Percentiles rank a stretch among this genome's conserved stretches.
phyloP scores from a whole-genome alignment of 2,888 invertebrate genomes.

The Formica aserva region DNA sequence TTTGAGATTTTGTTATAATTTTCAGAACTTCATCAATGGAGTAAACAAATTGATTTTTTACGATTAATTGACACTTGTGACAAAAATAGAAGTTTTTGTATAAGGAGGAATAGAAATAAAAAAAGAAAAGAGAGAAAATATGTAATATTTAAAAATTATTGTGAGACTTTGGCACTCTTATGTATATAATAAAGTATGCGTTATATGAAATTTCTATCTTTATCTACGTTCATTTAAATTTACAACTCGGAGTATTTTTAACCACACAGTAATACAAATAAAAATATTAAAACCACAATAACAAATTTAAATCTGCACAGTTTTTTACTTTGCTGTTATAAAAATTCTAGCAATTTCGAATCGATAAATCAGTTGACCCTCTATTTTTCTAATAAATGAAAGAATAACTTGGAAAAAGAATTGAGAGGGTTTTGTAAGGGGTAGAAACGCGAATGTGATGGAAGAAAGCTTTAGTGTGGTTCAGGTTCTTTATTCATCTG shows the following conservation, averaged over 20 bases:
- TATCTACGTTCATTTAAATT: not conserved
- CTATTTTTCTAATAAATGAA: conserved; percentile 50
- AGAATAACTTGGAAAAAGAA: conserved; percentile 37
- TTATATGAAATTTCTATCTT: not conserved
- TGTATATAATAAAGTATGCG: not conserved
- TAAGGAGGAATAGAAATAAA: not conserved
- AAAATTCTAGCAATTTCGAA: conserved; percentile 14
- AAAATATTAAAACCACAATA: not conserved
- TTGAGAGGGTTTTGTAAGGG: conserved; percentile 9
- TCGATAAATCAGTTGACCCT: conserved; percentile 16
- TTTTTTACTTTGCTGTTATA: conserved; percentile 1
- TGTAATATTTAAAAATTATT: not conserved
- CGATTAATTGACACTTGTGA: not conserved
- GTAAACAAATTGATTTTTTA: conserved; percentile 2
- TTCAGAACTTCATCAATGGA: not conserved
- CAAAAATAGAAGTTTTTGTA: not conserved
- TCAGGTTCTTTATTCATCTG: conserved; percentile 58
- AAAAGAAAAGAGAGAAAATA: not conserved
- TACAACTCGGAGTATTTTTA: not conserved
- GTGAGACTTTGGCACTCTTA: not conserved
- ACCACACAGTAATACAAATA: not conserved
- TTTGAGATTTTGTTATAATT: not conserved
- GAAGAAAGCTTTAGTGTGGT: conserved; percentile 16
- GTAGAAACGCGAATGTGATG: not conserved
- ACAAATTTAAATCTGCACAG: not conserved